Evolutionary conservation across 1,140 invertebrate genomes (phyloP).

Genomic region (Ctenoplectra terminalis): DNA sequence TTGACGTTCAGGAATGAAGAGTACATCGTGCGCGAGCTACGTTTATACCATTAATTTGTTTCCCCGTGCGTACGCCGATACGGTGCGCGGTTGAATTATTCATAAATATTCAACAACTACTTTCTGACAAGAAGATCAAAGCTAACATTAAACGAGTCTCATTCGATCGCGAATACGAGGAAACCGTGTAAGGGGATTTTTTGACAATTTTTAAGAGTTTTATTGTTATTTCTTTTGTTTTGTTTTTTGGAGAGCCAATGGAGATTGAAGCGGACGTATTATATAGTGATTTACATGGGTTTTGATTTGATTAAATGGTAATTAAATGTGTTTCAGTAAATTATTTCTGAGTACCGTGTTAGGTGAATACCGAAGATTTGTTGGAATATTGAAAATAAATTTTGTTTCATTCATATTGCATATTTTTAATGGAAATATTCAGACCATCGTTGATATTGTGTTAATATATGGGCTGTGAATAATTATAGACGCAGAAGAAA

Average conservation of each 20-base stretch:
- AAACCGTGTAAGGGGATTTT: not conserved
- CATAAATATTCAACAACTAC: slow-evolving; percentile 30
- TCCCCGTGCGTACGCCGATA: slow-evolving; percentile 14
- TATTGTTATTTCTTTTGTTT: not conserved
- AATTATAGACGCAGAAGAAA: not conserved
- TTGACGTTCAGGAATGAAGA: slow-evolving; percentile 37
- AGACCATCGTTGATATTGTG: no score
- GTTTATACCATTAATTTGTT: slow-evolving; percentile 44
- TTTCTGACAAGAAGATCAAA: slow-evolving; percentile 17
- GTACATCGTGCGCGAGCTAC: slow-evolving; percentile 13
- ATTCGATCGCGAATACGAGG: not conserved
- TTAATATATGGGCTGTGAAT: not conserved
- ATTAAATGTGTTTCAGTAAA: no score
- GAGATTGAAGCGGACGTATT: no score
- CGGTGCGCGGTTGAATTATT: slow-evolving; percentile 26
- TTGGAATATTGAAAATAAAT: no score
- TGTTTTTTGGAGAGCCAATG: no score
- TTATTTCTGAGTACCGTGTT: no score
- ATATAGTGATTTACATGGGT: no score
- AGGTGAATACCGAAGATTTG: no score
- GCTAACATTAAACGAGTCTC: not conserved
- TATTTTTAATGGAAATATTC: not conserved
- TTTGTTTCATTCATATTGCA: no score
- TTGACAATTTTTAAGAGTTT: not conserved
- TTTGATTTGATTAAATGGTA: no score